A percentile compares a stretch with the other conserved stretches of the same genome.
These are phyloP conservation scores for Hexactinellida sp. DNA, from an alignment of 37 sponge, comb jelly and placozoan genomes.

Conservation along the genomic window DNA sequence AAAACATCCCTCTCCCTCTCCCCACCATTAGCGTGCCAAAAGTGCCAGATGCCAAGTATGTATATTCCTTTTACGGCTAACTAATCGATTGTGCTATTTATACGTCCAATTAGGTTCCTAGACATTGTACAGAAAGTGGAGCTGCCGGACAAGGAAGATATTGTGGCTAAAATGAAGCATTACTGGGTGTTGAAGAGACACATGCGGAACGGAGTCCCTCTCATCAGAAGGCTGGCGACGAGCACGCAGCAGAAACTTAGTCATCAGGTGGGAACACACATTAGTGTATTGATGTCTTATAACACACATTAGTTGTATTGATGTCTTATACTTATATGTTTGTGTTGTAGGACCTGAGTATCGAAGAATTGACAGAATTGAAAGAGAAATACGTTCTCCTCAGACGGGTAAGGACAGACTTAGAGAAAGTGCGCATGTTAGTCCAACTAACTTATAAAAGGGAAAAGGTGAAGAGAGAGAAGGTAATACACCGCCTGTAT, in stretches of 20 bases:
- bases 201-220: conserved; percentile 92
- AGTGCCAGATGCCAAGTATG: neutral
- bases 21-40: neutral
- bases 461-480: conserved; percentile 84
- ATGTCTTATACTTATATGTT: too few species aligned
- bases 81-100: neutral
- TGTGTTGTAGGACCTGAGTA: conserved; percentile 56
- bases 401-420: conserved; percentile 69
- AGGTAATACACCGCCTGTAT: too few species aligned
- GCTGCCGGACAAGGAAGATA: conserved; percentile 64
- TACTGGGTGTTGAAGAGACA: conserved; percentile 98
- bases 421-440: conserved; percentile 80
- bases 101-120: conserved; percentile 32
- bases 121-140: conserved; percentile 52
- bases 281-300: neutral
- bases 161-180: conserved; percentile 69
- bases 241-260: conserved; percentile 25
- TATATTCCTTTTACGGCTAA: neutral
- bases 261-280: neutral
- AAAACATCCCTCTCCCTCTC: neutral
- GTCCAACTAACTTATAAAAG: conserved; percentile 82
- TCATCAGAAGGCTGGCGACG: conserved; percentile 79
- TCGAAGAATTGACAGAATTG: conserved; percentile 60
- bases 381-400: conserved; percentile 70
- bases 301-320: neutral